phyloP scores from a whole-genome alignment of 92 coral and sea anemone species.

The Zoanthus solanderi region DNA sequence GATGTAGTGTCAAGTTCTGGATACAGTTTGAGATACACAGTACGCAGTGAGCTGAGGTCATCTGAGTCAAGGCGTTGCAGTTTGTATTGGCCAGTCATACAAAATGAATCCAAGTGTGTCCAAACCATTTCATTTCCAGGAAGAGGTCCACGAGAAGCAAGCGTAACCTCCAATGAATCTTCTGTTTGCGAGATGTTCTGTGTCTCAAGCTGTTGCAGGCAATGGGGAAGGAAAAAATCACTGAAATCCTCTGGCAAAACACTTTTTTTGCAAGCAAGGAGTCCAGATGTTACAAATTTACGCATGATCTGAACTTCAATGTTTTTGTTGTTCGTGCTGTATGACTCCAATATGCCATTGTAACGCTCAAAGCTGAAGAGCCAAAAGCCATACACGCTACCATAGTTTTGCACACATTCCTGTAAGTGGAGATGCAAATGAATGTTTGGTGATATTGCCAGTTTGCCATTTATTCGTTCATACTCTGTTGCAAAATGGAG shows the following conservation, averaged over 20 bases:
- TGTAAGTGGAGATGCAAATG: conserved; percentile 46
- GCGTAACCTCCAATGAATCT: conserved; percentile 22
- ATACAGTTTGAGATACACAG: conserved; percentile 40
- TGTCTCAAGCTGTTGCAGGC: conserved; percentile 35
- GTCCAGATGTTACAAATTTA: conserved; percentile 23
- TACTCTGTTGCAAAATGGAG: conserved; percentile 46
- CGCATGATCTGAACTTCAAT: conserved; percentile 41
- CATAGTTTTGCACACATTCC: conserved; percentile 39
- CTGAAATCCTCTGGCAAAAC: conserved; percentile 30
- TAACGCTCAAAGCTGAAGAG: conserved; percentile 38
- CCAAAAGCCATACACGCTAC: conserved; percentile 50
- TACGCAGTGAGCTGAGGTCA: conserved; percentile 32
- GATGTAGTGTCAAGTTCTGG: conserved; percentile 31
- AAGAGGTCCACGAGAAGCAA: conserved; percentile 51
- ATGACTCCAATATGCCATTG: conserved; percentile 35
- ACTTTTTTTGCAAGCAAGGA: neutral
- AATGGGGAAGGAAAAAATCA: conserved; percentile 31
- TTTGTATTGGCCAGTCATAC: conserved; percentile 38
- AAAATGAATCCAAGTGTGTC: conserved; percentile 36
- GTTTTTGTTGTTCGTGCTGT: conserved; percentile 9
- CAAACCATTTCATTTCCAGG: conserved; percentile 45
- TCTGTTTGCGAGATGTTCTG: conserved; percentile 11
- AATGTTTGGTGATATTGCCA: conserved; percentile 44
- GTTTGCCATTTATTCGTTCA: conserved; percentile 25
- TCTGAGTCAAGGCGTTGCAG: conserved; percentile 47